Conservation (phyloP, 2,113 vertebrate genomes). For the Microcebus jonahi region DNA sequence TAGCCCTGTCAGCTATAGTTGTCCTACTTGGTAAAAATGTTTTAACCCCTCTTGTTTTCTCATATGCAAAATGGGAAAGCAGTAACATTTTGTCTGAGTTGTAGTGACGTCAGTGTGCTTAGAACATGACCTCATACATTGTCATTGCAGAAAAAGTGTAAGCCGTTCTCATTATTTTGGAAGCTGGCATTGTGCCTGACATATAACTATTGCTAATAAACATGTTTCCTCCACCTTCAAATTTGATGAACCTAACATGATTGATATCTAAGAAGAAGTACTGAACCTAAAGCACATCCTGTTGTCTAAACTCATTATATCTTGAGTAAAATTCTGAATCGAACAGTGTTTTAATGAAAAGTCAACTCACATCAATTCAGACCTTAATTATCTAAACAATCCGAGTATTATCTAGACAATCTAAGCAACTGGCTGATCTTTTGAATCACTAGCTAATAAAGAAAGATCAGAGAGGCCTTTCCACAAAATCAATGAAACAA, state of each 20-base stretch:
- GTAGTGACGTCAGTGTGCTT: not conserved
- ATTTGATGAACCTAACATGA: not conserved
- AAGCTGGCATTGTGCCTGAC: not conserved
- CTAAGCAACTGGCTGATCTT: not conserved
- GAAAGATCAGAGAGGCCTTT: not conserved
- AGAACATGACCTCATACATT: not conserved
- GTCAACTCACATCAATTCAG: not conserved
- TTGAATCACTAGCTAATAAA: constrained; percentile 39
- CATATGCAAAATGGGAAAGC: not conserved
- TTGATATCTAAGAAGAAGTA: not conserved
- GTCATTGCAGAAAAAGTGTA: not conserved
- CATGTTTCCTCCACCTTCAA: not conserved
- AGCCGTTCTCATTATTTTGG: not conserved
- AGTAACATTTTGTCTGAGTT: not conserved
- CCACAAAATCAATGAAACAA: constrained; percentile 15
- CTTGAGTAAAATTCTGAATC: not conserved
- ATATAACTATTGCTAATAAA: not conserved
- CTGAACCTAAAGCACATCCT: not conserved
- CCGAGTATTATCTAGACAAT: constrained; percentile 3
- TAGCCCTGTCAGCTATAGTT: not conserved
- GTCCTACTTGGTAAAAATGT: not conserved
- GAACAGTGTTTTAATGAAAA: not conserved
- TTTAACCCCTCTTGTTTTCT: not conserved
- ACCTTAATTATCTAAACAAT: constrained; percentile 18
- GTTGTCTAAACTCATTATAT: not conserved